Evolutionary conservation across 2,113 vertebrate species (phyloP).

Genomic region (Micronycteris hirsuta): DNA sequence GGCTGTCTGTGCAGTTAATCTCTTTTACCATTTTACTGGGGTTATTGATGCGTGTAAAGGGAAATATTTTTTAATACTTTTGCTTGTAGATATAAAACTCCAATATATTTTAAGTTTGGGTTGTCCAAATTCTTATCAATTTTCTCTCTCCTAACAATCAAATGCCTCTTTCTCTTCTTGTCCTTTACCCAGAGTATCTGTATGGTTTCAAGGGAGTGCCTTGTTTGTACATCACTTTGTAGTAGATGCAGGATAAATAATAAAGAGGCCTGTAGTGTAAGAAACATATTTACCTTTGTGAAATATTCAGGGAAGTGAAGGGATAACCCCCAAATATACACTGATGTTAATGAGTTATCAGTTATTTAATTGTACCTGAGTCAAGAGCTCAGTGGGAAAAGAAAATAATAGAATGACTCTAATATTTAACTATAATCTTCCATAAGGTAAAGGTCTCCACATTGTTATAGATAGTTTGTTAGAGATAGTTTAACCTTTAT

Average conservation of each 20-base stretch:
- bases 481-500: background rate
- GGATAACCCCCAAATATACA: background rate
- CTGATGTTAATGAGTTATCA: background rate
- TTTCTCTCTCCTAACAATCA: background rate
- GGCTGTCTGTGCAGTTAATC: background rate
- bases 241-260: background rate
- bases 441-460: background rate
- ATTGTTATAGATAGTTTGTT: background rate
- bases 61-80: background rate
- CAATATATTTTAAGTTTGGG: background rate
- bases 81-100: background rate
- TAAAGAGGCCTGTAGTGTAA: background rate
- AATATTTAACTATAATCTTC: background rate
- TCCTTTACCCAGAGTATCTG: background rate
- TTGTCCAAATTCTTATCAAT: background rate
- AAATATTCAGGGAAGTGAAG: background rate
- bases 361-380: background rate
- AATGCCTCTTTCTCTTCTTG: background rate
- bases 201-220: background rate
- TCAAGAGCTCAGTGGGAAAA: background rate
- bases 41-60: background rate
- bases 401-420: background rate
- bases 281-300: background rate
- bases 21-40: background rate
- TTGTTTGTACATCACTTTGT: conserved; percentile 21